Conservation (phyloP, 2,888 invertebrate species). For the Lithosia quadra region DNA sequence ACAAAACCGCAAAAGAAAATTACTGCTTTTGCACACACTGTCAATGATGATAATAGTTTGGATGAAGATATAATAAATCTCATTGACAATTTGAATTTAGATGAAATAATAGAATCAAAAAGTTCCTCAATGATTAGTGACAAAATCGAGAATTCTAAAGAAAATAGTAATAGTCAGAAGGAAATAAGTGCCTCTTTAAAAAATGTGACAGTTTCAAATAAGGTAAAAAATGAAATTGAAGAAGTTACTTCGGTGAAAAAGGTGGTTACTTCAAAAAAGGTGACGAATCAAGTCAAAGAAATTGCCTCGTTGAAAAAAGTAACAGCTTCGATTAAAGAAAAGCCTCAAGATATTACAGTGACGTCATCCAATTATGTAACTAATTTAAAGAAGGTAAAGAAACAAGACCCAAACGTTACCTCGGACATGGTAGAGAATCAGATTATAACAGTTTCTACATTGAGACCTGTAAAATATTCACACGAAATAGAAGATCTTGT, state of each 20-base stretch:
- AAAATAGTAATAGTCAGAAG: not conserved
- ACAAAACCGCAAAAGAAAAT: not conserved
- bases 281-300: too few relatives aligned
- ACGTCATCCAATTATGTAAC: not conserved
- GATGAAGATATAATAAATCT: not conserved
- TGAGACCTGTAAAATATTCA: not conserved
- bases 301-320: not conserved
- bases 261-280: not conserved
- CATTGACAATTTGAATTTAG: slow-evolving; percentile 8
- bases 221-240: not conserved
- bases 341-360: not conserved
- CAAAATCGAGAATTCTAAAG: not conserved
- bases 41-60: not conserved
- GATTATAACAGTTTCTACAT: not conserved
- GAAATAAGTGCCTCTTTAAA: not conserved
- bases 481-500: not conserved
- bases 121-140: not conserved
- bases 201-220: not conserved
- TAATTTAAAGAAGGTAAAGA: not conserved
- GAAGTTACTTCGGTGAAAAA: too few relatives aligned
- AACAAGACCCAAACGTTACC: not conserved
- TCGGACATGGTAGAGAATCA: not conserved
- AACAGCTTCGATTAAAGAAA: not conserved
- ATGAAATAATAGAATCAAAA: not conserved
- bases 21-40: not conserved